Conservation (phyloP, 2,888 invertebrate species). For the Cantharis flavilabris region DNA sequence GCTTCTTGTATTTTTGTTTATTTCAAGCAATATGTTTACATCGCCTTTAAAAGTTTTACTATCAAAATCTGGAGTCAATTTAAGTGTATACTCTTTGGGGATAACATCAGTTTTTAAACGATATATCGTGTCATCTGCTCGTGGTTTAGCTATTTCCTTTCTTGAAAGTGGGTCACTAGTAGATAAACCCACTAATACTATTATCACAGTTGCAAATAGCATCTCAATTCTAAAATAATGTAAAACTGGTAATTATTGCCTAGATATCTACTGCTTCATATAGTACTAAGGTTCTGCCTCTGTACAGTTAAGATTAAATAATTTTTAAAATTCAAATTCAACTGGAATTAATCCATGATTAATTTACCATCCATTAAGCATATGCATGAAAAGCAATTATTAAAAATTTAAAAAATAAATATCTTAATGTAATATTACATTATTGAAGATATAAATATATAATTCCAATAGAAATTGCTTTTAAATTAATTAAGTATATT, state of each 20-base stretch:
- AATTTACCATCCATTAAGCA: too few relatives aligned
- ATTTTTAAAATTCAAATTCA: background rate
- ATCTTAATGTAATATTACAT: too few relatives aligned
- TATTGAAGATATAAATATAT: too few relatives aligned
- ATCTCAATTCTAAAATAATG: background rate
- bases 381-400: too few relatives aligned
- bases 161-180: background rate
- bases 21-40: conserved; percentile 7
- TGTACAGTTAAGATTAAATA: background rate
- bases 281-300: background rate
- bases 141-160: background rate
- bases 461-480: too few relatives aligned
- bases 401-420: too few relatives aligned
- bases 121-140: background rate
- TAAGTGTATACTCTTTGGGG: conserved; percentile 2
- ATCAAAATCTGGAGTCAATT: conserved; percentile 17
- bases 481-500: too few relatives aligned
- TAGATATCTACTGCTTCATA: background rate
- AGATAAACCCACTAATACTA: background rate
- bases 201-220: background rate
- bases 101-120: conserved; percentile 9
- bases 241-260: background rate
- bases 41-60: conserved; percentile 15
- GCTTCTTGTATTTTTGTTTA: background rate
- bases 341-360: too few relatives aligned